Evolutionary conservation across 2,113 vertebrate species (phyloP), one percentile per base, ranked within the genome.

Genomic region (Felis chaus): DNA sequence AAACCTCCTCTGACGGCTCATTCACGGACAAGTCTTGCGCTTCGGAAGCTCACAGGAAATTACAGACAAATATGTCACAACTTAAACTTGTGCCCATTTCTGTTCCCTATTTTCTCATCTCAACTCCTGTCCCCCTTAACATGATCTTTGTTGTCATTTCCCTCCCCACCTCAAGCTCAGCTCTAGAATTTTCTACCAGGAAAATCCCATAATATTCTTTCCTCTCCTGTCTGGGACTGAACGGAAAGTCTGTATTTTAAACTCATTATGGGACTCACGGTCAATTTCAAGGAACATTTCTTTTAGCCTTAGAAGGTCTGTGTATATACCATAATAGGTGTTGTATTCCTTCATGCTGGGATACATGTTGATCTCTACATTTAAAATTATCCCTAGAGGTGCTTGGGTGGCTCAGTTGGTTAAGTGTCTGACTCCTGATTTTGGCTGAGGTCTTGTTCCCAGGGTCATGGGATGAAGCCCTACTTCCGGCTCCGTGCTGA

Each of bases 221-320:
- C 25, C 19, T 95, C 55, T 79, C 53, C 39, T 68, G 14, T 18
- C 71, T 80, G 48, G 71, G 13, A 41, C 91, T 27, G 55, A 82
- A 71, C 48, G 45, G 89, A 84, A 78, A 7, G 7, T 91, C 76
- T 84, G 53, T 71, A 48, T 78, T 96, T 78, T 90, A 89, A 68
- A 87, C 19, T 80, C 69, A 84, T 84, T 83, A 65, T 4, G 3
- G 88, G 39, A 57, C 41, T 90, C 68, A 39, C 33, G 15, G 76
- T 90, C 50, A 73, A 27, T 92, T 93, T 89, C 87, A 93, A 83
- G 50, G n/a, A 33, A n/a, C 7, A 55, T 78, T 65, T 91, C 36
- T 95, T 94, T 94, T 76, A 93, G 18, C 31, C 76, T 93, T 95
- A 74, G 78, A 96, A 95, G 50, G 0, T 95, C 76, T 63, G 9